Percentiles rank a stretch among this genome's conserved stretches.
These are phyloP conservation scores for Lasiurus borealis DNA, from an alignment of 2,113 vertebrate species.

Conservation along the genomic window DNA sequence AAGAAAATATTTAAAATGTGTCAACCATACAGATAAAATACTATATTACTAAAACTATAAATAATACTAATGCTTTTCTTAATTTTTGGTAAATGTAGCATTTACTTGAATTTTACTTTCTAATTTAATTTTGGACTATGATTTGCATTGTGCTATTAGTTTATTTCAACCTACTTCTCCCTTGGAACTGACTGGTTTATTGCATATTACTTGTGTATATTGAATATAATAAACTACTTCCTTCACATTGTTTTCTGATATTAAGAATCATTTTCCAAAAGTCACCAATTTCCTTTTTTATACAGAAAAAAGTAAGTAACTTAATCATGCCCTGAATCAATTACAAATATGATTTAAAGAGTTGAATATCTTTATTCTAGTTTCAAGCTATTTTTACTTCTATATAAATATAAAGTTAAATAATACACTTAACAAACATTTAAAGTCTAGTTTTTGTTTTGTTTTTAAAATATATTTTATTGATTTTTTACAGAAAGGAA, in stretches of 20 bases:
- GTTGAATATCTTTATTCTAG: background rate
- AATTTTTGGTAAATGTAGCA: background rate
- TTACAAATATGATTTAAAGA: background rate
- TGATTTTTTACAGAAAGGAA: too few species aligned
- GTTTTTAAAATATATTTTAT: too few species aligned
- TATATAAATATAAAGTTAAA: slow-evolving; percentile 12
- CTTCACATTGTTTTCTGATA: background rate
- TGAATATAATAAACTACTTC: background rate
- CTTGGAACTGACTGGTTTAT: background rate
- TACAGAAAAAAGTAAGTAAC: background rate
- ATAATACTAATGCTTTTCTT: background rate
- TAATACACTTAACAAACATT: slow-evolving; percentile 20
- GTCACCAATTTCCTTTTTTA: background rate
- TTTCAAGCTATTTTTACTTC: slow-evolving; percentile 5
- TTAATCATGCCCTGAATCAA: background rate
- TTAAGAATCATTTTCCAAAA: slow-evolving; percentile 5
- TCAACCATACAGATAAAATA: background rate
- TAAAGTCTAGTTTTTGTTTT: background rate
- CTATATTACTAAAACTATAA: background rate
- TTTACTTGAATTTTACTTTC: background rate
- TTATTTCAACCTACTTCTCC: background rate
- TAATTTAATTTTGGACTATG: slow-evolving; percentile 13
- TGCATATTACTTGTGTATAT: background rate
- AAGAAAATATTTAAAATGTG: slow-evolving; percentile 4
- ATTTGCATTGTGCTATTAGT: background rate